phyloP scores from a whole-genome alignment of 2,797 vertebrate genomes.

The Xyrichtys novacula region DNA sequence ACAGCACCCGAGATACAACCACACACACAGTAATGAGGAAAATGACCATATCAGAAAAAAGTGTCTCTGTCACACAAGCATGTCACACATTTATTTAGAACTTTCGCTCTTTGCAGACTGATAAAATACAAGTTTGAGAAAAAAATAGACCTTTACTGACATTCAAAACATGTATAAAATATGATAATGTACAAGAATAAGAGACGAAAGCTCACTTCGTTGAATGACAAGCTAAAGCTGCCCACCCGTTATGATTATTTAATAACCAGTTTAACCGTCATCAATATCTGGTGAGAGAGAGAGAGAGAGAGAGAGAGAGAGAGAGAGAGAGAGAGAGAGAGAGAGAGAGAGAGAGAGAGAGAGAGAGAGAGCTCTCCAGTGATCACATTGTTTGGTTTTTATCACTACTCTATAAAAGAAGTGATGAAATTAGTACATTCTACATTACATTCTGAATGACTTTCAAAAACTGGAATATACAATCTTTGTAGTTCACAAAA shows the following conservation, averaged over 20 bases:
- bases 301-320: slow-evolving; percentile 12
- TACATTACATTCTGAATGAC: slow-evolving; percentile 64
- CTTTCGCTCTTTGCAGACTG: slow-evolving; percentile 38
- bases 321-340: slow-evolving; percentile 11
- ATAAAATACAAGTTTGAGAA: slow-evolving; percentile 33
- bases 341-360: too few relatives aligned
- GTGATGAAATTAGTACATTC: slow-evolving; percentile 20
- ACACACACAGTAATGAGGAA: too few relatives aligned
- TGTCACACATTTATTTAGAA: slow-evolving; percentile 70
- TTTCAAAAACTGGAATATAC: slow-evolving; percentile 51
- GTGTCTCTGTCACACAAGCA: background rate
- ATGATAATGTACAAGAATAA: slow-evolving; percentile 39
- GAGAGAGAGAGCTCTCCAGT: slow-evolving; percentile 21
- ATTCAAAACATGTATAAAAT: slow-evolving; percentile 52
- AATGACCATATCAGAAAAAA: background rate
- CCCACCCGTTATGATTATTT: slow-evolving; percentile 50
- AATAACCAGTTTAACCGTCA: slow-evolving; percentile 61
- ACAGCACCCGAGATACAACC: background rate
- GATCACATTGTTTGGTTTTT: slow-evolving; percentile 58
- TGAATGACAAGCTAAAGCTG: slow-evolving; percentile 42
- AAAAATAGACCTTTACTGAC: slow-evolving; percentile 35
- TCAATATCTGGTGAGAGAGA: slow-evolving; percentile 3
- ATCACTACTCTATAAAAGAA: slow-evolving; percentile 35
- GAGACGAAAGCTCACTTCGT: slow-evolving; percentile 47
- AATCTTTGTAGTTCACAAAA: slow-evolving; percentile 51